Percentiles rank a stretch among this genome's conserved stretches.
These are phyloP conservation scores for Drosophila pseudoananassae DNA, from an alignment of 1,140 invertebrate species.

Conservation along the genomic window DNA sequence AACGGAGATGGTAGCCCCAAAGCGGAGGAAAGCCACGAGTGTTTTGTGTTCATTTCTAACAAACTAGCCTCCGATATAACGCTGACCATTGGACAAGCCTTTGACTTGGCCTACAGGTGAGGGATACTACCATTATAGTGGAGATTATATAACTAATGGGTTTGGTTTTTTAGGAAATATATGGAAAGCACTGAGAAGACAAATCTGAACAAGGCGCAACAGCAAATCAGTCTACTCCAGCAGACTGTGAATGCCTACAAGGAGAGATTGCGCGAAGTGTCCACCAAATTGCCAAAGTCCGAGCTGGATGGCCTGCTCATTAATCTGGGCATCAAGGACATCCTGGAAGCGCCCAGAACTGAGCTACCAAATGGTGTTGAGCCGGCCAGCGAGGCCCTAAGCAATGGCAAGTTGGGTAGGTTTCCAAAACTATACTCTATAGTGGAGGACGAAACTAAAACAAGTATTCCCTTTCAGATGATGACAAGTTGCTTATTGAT, in stretches of 20 bases:
- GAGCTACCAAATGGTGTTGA: constrained; percentile 52
- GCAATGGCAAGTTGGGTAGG: constrained; percentile 76
- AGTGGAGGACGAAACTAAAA: background rate
- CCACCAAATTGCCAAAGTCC: constrained; percentile 77
- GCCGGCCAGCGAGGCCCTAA: constrained; percentile 41
- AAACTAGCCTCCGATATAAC: constrained; percentile 98
- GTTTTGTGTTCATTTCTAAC: constrained; percentile 98
- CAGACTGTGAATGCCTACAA: constrained; percentile 85
- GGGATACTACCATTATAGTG: constrained; percentile 1
- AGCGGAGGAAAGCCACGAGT: constrained; percentile 92
- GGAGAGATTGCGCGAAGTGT: constrained; percentile 84
- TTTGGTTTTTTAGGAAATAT: constrained; percentile 60
- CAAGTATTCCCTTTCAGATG: constrained; percentile 62
- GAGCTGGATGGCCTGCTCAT: constrained; percentile 79
- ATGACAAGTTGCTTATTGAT: constrained; percentile 80
- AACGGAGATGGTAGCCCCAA: constrained; percentile 47
- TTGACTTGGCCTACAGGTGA: constrained; percentile 96
- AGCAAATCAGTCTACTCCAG: constrained; percentile 85
- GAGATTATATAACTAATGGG: background rate
- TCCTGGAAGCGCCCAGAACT: constrained; percentile 64
- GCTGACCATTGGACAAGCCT: constrained; percentile 98
- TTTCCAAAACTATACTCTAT: background rate
- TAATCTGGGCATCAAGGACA: constrained; percentile 78
- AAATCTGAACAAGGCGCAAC: constrained; percentile 85
- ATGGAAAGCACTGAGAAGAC: constrained; percentile 84